phyloP scores from a whole-genome alignment of 2,113 vertebrate genomes.

The Myotis davidii region DNA sequence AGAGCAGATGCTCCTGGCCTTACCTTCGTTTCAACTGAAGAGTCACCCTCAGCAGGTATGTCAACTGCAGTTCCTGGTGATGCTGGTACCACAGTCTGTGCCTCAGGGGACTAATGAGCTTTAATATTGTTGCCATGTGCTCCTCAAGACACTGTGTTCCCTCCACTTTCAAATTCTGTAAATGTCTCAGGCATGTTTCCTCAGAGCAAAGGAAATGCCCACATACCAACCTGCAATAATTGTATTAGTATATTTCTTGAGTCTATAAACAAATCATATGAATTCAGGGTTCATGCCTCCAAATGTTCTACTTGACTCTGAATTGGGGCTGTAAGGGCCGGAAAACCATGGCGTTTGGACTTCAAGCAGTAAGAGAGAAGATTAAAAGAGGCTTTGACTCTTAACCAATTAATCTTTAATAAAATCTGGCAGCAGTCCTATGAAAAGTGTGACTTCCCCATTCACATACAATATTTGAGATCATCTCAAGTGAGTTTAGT shows the following conservation, averaged over 20 bases:
- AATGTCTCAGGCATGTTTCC: background rate
- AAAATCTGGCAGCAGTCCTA: background rate
- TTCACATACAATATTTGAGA: background rate
- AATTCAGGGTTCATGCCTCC: background rate
- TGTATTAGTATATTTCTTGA: background rate
- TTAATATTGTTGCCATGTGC: accelerated
- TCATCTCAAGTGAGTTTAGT: background rate
- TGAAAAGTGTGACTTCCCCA: background rate
- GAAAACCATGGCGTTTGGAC: background rate
- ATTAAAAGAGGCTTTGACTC: background rate
- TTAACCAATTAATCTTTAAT: background rate
- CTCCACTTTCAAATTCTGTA: background rate
- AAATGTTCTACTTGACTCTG: background rate
- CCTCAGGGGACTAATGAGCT: background rate
- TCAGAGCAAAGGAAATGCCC: background rate
- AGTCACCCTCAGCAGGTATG: background rate
- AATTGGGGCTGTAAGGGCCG: background rate
- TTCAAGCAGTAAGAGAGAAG: background rate
- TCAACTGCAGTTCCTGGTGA: background rate
- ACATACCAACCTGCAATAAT: background rate
- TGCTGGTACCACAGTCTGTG: background rate
- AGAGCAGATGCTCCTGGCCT: background rate
- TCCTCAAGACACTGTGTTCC: background rate
- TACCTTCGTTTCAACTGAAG: background rate
- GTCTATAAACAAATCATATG: background rate